These are phyloP conservation scores for Antitype chi DNA, from an alignment of 2,888 invertebrate species.

Conservation along the genomic window DNA sequence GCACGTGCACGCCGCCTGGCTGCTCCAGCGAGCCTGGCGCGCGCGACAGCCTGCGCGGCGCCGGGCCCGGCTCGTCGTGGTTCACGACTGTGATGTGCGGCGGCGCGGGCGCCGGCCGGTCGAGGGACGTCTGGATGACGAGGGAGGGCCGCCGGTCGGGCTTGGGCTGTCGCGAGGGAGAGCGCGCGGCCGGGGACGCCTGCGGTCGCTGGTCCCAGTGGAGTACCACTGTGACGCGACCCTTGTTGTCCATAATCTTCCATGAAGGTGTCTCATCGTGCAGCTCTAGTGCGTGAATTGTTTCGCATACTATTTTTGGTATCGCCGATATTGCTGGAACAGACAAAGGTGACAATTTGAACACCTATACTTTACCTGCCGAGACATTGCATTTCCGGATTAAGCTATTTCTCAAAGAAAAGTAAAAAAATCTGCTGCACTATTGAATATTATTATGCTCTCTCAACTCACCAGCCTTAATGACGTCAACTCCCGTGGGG, in stretches of 20 bases:
- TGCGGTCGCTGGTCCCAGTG: constrained; percentile 98
- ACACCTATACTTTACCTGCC: background rate
- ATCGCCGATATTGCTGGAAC: constrained; percentile 97
- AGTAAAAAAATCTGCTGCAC: background rate
- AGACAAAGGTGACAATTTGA: constrained; percentile 35
- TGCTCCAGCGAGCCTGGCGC: constrained; percentile 92
- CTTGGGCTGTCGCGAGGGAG: constrained; percentile 87
- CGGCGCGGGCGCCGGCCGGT: constrained; percentile 92
- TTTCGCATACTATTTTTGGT: constrained; percentile 99
- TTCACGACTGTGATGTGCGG: constrained; percentile 98
- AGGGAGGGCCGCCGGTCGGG: constrained; percentile 92
- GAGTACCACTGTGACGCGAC: constrained; percentile 98
- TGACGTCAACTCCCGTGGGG: constrained; percentile 98
- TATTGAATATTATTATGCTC: background rate
- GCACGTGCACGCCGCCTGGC: constrained; percentile 94
- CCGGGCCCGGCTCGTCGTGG: constrained; percentile 97
- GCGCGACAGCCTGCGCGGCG: constrained; percentile 93
- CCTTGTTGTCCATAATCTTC: constrained; percentile 99
- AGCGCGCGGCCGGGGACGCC: constrained; percentile 91
- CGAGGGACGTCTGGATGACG: constrained; percentile 94
- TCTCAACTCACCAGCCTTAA: constrained; percentile 95
- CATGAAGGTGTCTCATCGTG: constrained; percentile 99
- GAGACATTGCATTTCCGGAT: background rate
- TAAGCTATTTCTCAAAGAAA: background rate
- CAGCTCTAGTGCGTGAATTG: constrained; percentile 98